Evolutionary conservation across 2,888 invertebrate genomes (phyloP), one percentile per base, ranked within the genome.

Genomic region (Nemapogon koenigi): DNA sequence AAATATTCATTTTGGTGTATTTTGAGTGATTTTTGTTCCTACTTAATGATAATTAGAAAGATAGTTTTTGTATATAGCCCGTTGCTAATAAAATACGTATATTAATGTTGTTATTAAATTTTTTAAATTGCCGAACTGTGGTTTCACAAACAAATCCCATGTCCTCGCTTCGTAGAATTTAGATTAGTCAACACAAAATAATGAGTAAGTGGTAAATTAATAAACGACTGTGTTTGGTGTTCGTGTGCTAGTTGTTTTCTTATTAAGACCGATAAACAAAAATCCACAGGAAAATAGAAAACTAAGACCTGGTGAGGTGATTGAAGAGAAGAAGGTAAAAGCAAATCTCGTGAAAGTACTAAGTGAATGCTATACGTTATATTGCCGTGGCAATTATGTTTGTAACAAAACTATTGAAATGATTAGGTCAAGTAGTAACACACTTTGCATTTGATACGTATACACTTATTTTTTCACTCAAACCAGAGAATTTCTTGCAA

Each of bases 241-340:
- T 32, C 10, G 33, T 33, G 33, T 18, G 33, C 18, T 19, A 33
- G 19, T 3, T 33, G 19, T 31, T 18, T 19, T 33, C 13, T 63
- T 71, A 72, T 63, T 75, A 72, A 73, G 69, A 70, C 55, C 57
- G 70, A 60, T 64, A 73, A 76, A 70, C 64, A 70, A 57, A 70
- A 76, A 78, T 78, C 65, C 75, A 76, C 80, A 81, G 91, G 90
- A 90, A 76, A 85, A 89, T 88, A 90, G 91, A 82, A 91, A 91
- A 87, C 90, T 94, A 80, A 91, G 94, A 68, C 94, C 94, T 55
- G 94, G 94, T 79, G 94, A 94, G 86, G 89, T 94, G 80, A 81
- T 91, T 81, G 91, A 91, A 82, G 94, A 94, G 70, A 91, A 90
- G 84, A 91, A 92, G 94, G 94, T 94, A 90, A 91, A 65, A 67